Conservation (phyloP, 35 echinoderm and acorn worm genomes). For the Ophioderma brevispina region DNA sequence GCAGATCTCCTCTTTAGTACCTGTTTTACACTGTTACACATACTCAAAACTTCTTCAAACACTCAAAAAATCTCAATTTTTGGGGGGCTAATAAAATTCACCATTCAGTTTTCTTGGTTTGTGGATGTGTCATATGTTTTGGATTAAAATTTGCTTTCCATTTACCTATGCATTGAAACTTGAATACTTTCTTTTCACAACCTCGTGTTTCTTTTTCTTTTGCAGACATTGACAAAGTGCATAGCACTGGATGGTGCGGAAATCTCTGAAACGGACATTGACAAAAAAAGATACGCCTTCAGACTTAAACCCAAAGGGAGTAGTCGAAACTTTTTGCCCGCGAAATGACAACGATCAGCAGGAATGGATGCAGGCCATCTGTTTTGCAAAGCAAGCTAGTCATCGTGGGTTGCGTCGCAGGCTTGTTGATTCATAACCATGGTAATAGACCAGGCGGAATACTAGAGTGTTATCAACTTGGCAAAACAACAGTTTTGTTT, state of each 20-base stretch:
- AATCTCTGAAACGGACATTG: constrained; percentile 71
- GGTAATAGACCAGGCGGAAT: too few species aligned
- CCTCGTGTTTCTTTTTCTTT: not conserved
- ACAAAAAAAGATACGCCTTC: constrained; percentile 77
- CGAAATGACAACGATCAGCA: constrained; percentile 75
- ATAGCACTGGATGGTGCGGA: constrained; percentile 87
- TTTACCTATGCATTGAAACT: too few species aligned
- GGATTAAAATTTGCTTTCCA: too few species aligned
- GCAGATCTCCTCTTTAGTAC: too few species aligned
- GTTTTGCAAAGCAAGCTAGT: constrained; percentile 91
- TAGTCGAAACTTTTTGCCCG: constrained; percentile 73
- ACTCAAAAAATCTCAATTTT: too few species aligned
- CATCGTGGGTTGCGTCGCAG: constrained; percentile 69
- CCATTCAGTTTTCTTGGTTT: too few species aligned
- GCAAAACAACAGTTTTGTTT: not conserved
- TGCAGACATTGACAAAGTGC: constrained; percentile 64
- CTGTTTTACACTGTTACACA: too few species aligned
- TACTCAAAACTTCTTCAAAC: too few species aligned
- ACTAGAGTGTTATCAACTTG: not conserved
- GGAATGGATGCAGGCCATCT: constrained; percentile 96
- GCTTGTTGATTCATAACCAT: constrained; percentile 75
- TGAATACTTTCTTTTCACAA: too few species aligned
- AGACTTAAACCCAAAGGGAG: constrained; percentile 75
- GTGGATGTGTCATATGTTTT: too few species aligned
- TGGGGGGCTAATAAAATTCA: too few species aligned